Conservation (phyloP, 2,888 invertebrate genomes). For the Ditula angustiorana region DNA sequence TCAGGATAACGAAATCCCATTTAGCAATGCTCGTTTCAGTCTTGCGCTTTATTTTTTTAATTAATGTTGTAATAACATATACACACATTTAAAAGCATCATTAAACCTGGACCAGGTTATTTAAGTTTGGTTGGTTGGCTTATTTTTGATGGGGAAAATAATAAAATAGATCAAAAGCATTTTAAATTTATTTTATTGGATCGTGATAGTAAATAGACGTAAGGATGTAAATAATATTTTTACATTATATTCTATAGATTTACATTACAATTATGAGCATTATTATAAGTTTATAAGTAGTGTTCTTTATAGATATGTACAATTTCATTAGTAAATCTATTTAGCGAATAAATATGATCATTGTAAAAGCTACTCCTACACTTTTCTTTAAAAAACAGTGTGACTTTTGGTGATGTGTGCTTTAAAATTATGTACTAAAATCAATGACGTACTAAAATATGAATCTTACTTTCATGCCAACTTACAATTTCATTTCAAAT, state of each 20-base stretch:
- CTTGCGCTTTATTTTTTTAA: too few relatives aligned
- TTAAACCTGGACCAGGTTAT: too few relatives aligned
- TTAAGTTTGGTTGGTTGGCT: background rate
- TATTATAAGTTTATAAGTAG: slow-evolving; percentile 60
- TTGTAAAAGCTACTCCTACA: slow-evolving; percentile 70
- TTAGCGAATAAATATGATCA: slow-evolving; percentile 57
- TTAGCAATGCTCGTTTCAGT: too few relatives aligned
- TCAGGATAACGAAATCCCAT: too few relatives aligned
- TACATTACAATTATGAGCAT: slow-evolving; percentile 80
- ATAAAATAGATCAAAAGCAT: slow-evolving; percentile 51
- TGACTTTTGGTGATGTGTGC: slow-evolving; percentile 19
- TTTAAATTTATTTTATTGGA: slow-evolving; percentile 73
- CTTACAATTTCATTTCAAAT: background rate
- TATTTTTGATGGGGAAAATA: background rate
- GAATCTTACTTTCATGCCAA: slow-evolving; percentile 11
- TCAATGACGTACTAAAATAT: slow-evolving; percentile 18
- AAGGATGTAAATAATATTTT: slow-evolving; percentile 80
- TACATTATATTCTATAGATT: slow-evolving; percentile 70
- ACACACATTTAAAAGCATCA: too few relatives aligned
- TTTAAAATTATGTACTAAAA: slow-evolving; percentile 11
- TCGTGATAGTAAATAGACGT: slow-evolving; percentile 81
- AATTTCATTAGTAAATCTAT: slow-evolving; percentile 59
- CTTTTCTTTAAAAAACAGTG: slow-evolving; percentile 47
- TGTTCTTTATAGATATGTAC: slow-evolving; percentile 76
- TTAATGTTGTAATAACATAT: too few relatives aligned